A percentile compares a stretch with the other conserved stretches of the same genome.
Conservation (phyloP, 2,888 invertebrate species). For the Caenorhabditis sp. region DNA sequence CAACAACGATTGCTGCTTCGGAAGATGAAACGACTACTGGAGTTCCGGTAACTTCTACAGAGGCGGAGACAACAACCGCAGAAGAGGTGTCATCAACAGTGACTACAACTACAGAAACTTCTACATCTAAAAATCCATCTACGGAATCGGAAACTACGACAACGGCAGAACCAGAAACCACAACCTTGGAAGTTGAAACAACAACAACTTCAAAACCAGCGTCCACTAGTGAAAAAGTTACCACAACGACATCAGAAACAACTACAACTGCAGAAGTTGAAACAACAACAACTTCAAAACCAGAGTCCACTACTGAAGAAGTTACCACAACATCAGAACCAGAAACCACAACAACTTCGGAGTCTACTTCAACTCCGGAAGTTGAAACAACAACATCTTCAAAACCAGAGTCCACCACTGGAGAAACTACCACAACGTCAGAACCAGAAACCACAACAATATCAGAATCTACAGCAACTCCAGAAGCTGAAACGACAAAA, state of each 20-base stretch:
- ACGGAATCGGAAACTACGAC: not conserved
- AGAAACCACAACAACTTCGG: not conserved
- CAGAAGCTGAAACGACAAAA: not conserved
- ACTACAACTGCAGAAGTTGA: not conserved
- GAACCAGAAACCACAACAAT: not conserved
- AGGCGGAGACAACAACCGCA: not conserved
- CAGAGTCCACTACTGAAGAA: no score
- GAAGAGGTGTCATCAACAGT: no score
- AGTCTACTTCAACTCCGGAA: not conserved
- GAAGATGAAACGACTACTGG: slow-evolving; percentile 11
- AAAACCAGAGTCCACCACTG: not conserved
- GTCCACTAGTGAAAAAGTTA: not conserved
- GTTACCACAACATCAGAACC: not conserved
- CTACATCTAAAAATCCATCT: not conserved
- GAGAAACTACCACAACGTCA: not conserved
- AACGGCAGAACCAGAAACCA: not conserved
- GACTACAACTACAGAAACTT: not conserved
- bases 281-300: no score
- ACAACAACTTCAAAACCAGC: not conserved
- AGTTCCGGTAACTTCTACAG: slow-evolving; percentile 1
- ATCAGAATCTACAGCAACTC: slow-evolving; percentile 4
- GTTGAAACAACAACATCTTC: not conserved
- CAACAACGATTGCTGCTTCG: slow-evolving; percentile 17
- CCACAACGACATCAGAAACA: not conserved
- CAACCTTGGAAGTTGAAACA: not conserved